A percentile compares a stretch with the other conserved stretches of the same genome.
Conservation (phyloP, 2,888 invertebrate genomes). For the Coelopa pilipes region DNA sequence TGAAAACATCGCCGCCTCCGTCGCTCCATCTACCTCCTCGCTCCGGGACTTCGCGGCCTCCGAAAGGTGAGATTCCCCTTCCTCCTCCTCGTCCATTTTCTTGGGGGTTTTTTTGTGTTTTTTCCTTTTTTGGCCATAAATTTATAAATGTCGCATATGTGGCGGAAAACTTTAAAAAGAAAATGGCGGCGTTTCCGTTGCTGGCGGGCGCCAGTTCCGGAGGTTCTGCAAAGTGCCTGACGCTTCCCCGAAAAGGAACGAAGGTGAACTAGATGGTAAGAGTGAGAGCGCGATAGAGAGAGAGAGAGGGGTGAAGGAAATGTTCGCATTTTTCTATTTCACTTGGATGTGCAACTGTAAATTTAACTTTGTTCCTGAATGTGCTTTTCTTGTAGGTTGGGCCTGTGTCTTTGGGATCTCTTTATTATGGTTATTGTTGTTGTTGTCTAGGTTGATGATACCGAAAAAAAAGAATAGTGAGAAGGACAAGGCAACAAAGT, state of each 20-base stretch:
- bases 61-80: neutral
- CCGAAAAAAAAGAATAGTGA: neutral
- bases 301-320: neutral
- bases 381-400: conserved; percentile 22
- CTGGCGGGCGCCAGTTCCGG: conserved; percentile 16
- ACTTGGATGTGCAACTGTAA: conserved; percentile 35
- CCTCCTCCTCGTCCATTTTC: neutral
- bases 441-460: neutral
- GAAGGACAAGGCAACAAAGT: neutral
- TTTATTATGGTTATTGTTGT: conserved; percentile 13
- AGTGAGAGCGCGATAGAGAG: too few species aligned
- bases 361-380: conserved; percentile 33
- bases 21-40: too few species aligned
- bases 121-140: conserved; percentile 43
- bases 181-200: conserved; percentile 9
- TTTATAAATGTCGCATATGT: conserved; percentile 51
- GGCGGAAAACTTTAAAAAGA: conserved; percentile 40
- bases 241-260: conserved; percentile 30
- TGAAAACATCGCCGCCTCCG: neutral
- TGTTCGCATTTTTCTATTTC: conserved; percentile 33
- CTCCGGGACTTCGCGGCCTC: too few species aligned
- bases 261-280: too few species aligned
- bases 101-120: conserved; percentile 7
- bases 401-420: conserved; percentile 18
- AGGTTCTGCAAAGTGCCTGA: conserved; percentile 28